Base-by-base conservation (phyloP, 2,888 invertebrate genomes). In the Endotricha flammealis region DNA sequence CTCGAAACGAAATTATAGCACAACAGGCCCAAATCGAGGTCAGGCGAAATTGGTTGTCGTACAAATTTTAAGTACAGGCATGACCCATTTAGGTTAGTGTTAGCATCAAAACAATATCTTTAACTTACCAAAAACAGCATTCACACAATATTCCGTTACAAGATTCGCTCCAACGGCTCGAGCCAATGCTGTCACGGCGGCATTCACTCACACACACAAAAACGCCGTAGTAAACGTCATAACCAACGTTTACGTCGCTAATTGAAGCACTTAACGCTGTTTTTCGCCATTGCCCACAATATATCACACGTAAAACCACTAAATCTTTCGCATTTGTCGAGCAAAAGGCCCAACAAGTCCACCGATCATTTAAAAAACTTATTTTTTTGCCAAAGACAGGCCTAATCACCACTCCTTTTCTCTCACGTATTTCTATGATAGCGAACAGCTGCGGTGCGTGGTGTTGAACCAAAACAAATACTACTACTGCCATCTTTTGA, bases 331-430 rank as follows among this genome's bases (percentile, higher is more conserved):
- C 65, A 70, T 66, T 55, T 59, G 53, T 60, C 57, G 56, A 62
- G 55, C 69, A 71, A 69, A 69, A 52, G 53, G 40, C 54, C 53
- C 50, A 60, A 64, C 58, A 58, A 55, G 65, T 53, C 63, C 70
- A 56, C 57, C 59, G 74, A 78, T 78, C 70, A 82, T 82, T 69
- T 72, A 77, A 78, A 82, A 83, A 78, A 69, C 78, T 59, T 72
- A 66, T 61, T 70, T 75, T 79, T 79, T 77, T 65, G 63, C 60
- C 69, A 72, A 81, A 82, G 70, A 76, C 83, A 72, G 63, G 49
- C 69, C 72, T 82, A 83, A 80, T 83, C 85, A 86, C 86, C 86
- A 86, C 85, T 86, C 86, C 86, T 86, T 86, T 83, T 81, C 85
- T 79, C 82, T 81, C 80, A 77, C 79, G 74, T 67, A 73, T 75